A percentile compares a stretch with the other conserved stretches of the same genome.
Evolutionary conservation across 2,113 vertebrate genomes (phyloP).

Genomic region (Marmota monax): DNA sequence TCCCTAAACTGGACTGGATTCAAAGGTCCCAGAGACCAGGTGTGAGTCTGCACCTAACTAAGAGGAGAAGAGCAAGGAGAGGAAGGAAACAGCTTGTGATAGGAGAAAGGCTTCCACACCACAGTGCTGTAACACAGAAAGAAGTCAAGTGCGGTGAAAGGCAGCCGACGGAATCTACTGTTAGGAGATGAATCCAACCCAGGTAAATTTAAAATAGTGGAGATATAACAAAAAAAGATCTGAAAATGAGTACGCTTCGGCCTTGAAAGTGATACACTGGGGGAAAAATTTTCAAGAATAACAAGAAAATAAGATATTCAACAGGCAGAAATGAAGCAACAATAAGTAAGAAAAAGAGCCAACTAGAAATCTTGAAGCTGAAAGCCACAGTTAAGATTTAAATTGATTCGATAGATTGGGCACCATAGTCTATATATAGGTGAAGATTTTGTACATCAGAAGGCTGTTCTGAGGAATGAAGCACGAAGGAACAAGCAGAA

Average conservation of each 20-base stretch:
- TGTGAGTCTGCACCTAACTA: background rate
- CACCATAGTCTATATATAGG: background rate
- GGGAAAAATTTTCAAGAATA: background rate
- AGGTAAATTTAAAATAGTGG: background rate
- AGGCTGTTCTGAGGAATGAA: background rate
- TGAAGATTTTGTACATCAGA: background rate
- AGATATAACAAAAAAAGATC: background rate
- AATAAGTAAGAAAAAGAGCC: background rate
- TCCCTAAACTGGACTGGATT: background rate
- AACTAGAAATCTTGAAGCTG: constrained; percentile 6
- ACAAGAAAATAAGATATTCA: constrained; percentile 39
- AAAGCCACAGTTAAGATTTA: background rate
- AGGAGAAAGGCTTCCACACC: background rate
- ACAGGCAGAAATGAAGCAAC: background rate
- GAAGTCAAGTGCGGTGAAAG: background rate
- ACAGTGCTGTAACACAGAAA: background rate
- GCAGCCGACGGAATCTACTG: background rate
- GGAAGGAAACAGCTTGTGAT: background rate
- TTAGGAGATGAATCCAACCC: background rate
- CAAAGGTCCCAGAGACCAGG: background rate
- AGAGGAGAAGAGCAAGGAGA: background rate
- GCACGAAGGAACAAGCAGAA: background rate
- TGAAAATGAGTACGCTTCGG: background rate
- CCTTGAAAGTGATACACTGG: background rate
- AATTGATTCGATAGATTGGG: background rate